A percentile compares a stretch with the other conserved stretches of the same genome.
These are phyloP conservation scores for Eretmochelys imbricata DNA, from an alignment of 2,113 vertebrate species.

Conservation along the genomic window DNA sequence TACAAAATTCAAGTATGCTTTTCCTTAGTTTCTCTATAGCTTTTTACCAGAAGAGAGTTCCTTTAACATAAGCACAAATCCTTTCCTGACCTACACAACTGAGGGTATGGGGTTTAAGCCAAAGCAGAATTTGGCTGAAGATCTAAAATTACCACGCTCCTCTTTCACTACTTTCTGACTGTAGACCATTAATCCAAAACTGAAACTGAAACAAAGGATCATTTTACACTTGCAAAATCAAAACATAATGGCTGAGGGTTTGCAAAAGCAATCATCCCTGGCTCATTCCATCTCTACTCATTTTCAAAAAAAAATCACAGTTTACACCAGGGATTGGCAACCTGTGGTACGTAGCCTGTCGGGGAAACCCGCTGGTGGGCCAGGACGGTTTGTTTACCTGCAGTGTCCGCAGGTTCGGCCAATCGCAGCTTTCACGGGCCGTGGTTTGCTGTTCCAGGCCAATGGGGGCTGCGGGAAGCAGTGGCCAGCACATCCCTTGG, in stretches of 20 bases:
- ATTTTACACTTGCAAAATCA: constrained; percentile 42
- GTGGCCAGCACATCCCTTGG: too few relatives aligned
- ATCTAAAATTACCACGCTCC: constrained; percentile 1
- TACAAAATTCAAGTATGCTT: constrained; percentile 4
- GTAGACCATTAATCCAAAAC: not conserved
- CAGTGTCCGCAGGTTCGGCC: too few relatives aligned
- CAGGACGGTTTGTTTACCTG: too few relatives aligned
- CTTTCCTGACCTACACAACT: not conserved
- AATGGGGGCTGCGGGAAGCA: too few relatives aligned
- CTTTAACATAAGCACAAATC: not conserved
- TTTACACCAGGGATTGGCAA: not conserved
- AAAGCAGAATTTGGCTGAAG: not conserved
- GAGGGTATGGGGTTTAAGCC: not conserved
- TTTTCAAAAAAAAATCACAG: not conserved
- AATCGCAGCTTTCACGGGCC: too few relatives aligned
- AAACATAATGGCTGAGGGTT: constrained; percentile 38
- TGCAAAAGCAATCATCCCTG: constrained; percentile 6
- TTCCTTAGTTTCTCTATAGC: not conserved
- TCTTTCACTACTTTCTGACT: constrained; percentile 26
- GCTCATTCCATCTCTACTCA: not conserved
- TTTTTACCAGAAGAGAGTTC: not conserved
- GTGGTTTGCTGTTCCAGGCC: too few relatives aligned
- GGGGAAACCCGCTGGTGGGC: too few relatives aligned
- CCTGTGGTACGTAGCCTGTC: too few relatives aligned
- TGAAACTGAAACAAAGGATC: constrained; percentile 18